Evolutionary conservation across 2,797 vertebrate species (phyloP), one percentile per base, ranked within the genome.

Genomic region (Enteromius paludinosus): DNA sequence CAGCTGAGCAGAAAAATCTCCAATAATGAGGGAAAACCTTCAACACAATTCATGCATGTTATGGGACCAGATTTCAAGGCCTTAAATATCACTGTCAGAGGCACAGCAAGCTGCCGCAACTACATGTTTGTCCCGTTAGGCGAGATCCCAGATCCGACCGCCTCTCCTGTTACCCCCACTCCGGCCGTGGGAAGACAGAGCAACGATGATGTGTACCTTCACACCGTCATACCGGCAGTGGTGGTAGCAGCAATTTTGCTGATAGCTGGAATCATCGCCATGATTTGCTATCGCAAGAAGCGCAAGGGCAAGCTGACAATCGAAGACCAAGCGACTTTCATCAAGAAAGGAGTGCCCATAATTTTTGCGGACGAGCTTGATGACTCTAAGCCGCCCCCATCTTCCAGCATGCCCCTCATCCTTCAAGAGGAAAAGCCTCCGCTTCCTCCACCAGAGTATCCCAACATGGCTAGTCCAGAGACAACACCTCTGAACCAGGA

Each of bases 281-380:
- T 99, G 97, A 97, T 99, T 87, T 99, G 98, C 92, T 99, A 99
- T 87, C 96, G 98, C 69, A 99, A 98, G 93, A 99, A 99, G 81
- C 94, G 98, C 65, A 97, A 98, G 93, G 98, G 98, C 84, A 99
- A 99, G 88, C 93, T 99, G 78, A 99, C 97, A 41, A 97, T 99
- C 0, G 98, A 99, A 93, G 98, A 99, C 90, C 98, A 99, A 93
- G 97, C 98, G 64, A 99, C 98, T 69, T 99, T 99, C 92, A 98
- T 99, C 86, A 99, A 99, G 89, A 99, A 99, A 17, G 98, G 98
- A 0, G 98, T 99, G 75, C 98, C 98, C 0, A 99, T 99, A 52
- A 99, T 99, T 89, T 99, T 99, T 0, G 98, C 98, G 0, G 97
- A 99, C 0, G 98, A 99, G 90, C 95, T 99, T 11, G 98, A 99